These are phyloP conservation scores for Lerema accius DNA, from an alignment of 1,140 invertebrate species.

Conservation along the genomic window DNA sequence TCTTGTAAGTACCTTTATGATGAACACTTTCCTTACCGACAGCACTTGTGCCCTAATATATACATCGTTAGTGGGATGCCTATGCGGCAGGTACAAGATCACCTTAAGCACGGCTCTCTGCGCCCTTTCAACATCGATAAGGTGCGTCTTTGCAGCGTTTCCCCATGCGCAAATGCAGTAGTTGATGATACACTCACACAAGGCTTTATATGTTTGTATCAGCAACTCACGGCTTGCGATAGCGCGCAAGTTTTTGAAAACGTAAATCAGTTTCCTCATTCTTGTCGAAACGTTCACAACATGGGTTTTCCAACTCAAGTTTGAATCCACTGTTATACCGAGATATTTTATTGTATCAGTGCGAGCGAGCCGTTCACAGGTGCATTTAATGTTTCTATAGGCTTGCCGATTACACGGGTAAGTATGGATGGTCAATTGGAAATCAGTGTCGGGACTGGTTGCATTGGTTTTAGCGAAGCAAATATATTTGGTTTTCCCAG, in stretches of 20 bases:
- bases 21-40: not conserved
- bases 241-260: not conserved
- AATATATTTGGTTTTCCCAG: conserved; percentile 1
- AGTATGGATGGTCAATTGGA: not conserved
- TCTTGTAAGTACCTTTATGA: not conserved
- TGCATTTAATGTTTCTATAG: not conserved
- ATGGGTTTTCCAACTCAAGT: not conserved
- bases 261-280: not conserved
- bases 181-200: conserved; percentile 3
- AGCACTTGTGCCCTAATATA: not conserved
- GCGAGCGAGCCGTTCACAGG: not conserved
- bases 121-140: conserved; percentile 10
- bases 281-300: not conserved
- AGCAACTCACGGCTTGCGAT: not conserved
- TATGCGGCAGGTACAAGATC: not conserved
- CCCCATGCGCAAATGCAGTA: conserved; percentile 20
- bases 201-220: not conserved
- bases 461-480: conserved; percentile 3
- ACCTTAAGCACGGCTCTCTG: conserved; percentile 21
- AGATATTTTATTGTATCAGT: not conserved
- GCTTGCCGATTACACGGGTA: not conserved
- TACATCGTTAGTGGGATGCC: not conserved
- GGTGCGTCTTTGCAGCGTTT: conserved; percentile 7
- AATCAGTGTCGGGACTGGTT: not conserved
- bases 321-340: not conserved